Percentiles rank a stretch among this genome's conserved stretches.
Conservation (phyloP, 2,797 vertebrate genomes). For the Leptatherina wallacei region DNA sequence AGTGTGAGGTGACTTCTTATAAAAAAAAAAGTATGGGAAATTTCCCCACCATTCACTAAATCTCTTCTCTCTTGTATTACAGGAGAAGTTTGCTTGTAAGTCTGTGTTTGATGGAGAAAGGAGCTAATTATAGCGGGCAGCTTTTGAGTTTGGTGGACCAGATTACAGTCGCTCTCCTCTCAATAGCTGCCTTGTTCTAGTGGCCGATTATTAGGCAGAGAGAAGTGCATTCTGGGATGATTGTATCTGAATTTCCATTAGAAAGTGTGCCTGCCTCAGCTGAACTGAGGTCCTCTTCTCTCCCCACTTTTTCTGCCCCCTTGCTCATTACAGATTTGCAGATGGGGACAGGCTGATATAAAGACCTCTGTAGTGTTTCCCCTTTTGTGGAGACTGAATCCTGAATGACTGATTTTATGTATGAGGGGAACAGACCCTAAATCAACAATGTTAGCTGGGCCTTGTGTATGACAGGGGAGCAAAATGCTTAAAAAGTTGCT, state of each 20-base stretch:
- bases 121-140: constrained; percentile 83
- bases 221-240: constrained; percentile 86
- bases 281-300: constrained; percentile 76
- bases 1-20: constrained; percentile 21
- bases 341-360: constrained; percentile 63
- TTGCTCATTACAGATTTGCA: constrained; percentile 71
- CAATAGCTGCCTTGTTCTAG: constrained; percentile 85
- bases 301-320: constrained; percentile 61
- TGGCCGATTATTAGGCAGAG: constrained; percentile 81
- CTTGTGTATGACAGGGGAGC: constrained; percentile 17
- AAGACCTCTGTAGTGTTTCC: constrained; percentile 63
- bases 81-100: constrained; percentile 67
- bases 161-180: constrained; percentile 82
- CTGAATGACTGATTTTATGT: constrained; percentile 61
- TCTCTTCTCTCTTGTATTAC: constrained; percentile 54
- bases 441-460: constrained; percentile 30
- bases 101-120: constrained; percentile 81
- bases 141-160: constrained; percentile 81
- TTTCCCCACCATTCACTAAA: constrained; percentile 37
- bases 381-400: constrained; percentile 46
- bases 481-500: constrained; percentile 21
- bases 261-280: constrained; percentile 79
- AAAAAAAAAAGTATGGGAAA: constrained; percentile 20
- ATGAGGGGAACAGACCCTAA: constrained; percentile 47
- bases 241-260: constrained; percentile 86